Base-by-base conservation (phyloP, 2,888 invertebrate genomes). In the Laothoe populi region DNA sequence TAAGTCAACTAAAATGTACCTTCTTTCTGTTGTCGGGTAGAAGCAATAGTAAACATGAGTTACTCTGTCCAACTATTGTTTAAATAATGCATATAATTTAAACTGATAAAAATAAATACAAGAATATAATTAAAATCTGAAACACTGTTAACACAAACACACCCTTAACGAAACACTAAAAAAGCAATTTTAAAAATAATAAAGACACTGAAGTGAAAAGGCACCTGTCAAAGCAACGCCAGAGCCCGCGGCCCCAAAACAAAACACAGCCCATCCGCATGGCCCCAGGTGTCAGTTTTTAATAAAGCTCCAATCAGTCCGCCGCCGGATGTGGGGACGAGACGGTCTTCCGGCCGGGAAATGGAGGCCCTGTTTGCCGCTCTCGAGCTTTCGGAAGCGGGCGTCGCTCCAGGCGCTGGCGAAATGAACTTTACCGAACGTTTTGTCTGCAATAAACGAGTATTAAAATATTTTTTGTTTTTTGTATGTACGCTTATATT, bases 251-350 rank as follows among this genome's bases (percentile, higher is more conserved):
- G 61, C 59, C 42, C 26, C 31, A 61, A 49, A 35, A 66, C 65
- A 67, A 73, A 70, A 75, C 73, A 70, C 71, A 72, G 42, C 35
- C 24, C 58, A 16, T 19, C 62, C 63, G 70, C 67, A 86, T 74
- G 78, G 90, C 91, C 90, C 79, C 86, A 90, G 91, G 92, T 91
- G 90, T 90, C 88, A 85, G 86, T 87, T 90, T 92, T 92, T 92
- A 92, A 92, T 92, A 92, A 90, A 88, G 86, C 78, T 79, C 88
- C 91, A 91, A 92, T 91, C 92, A 92, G 88, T 88, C 89, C 78
- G 73, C 78, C 76, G 81, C 84, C 90, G 90, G 90, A 90, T 73
- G 85, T 79, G 79, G 75, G 79, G 83, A 83, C 86, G 81, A 82
- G 82, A 77, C 80, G 75, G 77, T 83, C 83, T 87, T 90, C 90